Conservation (phyloP, 2,797 vertebrate species). For the Coluber constrictor region DNA sequence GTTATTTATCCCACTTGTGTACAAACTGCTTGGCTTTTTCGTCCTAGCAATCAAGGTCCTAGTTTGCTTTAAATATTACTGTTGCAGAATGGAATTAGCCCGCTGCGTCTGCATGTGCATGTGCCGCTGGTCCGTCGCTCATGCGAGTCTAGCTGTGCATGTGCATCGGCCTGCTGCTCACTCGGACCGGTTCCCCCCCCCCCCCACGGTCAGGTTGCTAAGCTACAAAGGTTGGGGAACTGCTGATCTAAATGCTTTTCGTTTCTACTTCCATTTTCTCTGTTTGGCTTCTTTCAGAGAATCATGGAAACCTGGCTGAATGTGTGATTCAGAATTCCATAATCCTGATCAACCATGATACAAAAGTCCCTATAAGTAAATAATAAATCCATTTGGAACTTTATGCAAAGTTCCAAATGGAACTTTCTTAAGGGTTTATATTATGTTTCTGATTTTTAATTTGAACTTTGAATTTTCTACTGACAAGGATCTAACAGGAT, state of each 20-base stretch:
- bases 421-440: slow-evolving; percentile 10
- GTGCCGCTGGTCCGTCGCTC: too few relatives aligned
- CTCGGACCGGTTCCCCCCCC: neutral
- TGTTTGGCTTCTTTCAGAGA: neutral
- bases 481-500: neutral
- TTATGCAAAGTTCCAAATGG: neutral
- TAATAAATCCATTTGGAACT: neutral
- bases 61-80: slow-evolving; percentile 18
- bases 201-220: accelerated
- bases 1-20: neutral
- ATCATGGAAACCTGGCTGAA: neutral
- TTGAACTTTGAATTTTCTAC: neutral
- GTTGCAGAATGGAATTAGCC: slow-evolving; percentile 23
- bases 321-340: neutral
- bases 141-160: too few relatives aligned
- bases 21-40: neutral
- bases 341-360: neutral
- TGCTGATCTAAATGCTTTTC: neutral
- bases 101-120: neutral
- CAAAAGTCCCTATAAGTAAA: neutral
- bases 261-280: neutral
- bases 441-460: slow-evolving; percentile 21
- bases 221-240: neutral
- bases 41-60: neutral
- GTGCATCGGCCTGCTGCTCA: neutral